A percentile compares a stretch with the other conserved stretches of the same genome.
These are phyloP conservation scores for Hippocampus guttulatus DNA, from an alignment of 2,113 vertebrate species.

Conservation along the genomic window DNA sequence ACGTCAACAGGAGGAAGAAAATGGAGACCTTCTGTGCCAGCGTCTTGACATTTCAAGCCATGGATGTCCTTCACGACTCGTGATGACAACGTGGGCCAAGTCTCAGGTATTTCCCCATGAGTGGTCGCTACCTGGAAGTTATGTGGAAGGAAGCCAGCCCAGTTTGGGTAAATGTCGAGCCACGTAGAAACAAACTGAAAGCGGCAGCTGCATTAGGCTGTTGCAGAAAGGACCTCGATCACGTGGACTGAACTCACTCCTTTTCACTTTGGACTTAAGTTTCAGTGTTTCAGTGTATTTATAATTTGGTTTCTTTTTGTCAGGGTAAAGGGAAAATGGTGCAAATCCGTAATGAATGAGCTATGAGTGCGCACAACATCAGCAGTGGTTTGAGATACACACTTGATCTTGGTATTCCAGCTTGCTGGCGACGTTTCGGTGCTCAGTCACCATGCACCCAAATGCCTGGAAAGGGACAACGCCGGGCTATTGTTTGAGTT, in stretches of 20 bases:
- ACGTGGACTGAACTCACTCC: slow-evolving; percentile 14
- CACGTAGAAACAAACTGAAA: slow-evolving; percentile 15
- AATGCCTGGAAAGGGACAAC: neutral
- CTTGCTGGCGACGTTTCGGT: neutral
- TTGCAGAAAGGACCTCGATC: slow-evolving; percentile 3
- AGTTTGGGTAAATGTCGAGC: neutral
- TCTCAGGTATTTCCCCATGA: slow-evolving; percentile 13
- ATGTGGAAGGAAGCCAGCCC: neutral
- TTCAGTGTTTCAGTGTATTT: slow-evolving; percentile 36
- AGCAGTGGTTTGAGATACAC: neutral
- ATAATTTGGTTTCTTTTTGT: slow-evolving; percentile 31
- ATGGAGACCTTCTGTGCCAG: neutral
- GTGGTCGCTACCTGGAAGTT: slow-evolving; percentile 5
- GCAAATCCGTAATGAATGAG: slow-evolving; percentile 28
- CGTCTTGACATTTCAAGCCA: slow-evolving; percentile 1
- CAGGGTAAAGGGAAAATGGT: slow-evolving; percentile 59
- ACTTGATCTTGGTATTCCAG: neutral
- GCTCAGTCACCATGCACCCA: neutral
- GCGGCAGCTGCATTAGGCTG: slow-evolving; percentile 8
- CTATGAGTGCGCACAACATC: neutral
- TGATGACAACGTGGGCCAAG: neutral
- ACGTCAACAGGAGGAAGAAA: neutral
- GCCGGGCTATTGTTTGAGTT: neutral
- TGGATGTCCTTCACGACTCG: neutral
- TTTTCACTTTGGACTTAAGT: slow-evolving; percentile 13